Base-by-base conservation (phyloP, 2,797 vertebrate species). In the Leptatherina wallacei region DNA sequence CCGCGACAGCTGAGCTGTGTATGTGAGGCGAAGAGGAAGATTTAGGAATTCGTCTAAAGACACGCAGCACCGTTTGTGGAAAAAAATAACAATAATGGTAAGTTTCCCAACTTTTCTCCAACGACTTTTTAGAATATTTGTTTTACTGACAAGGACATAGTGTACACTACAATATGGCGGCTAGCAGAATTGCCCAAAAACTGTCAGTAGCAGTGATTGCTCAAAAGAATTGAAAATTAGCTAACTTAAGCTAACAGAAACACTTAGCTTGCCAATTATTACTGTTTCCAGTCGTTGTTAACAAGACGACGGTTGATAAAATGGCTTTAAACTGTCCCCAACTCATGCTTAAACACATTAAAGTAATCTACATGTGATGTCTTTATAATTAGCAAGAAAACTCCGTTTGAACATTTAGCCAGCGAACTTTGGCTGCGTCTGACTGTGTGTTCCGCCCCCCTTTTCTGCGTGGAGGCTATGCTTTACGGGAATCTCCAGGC, bases 31-130 rank as follows among this genome's bases (percentile, higher is more conserved):
- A 75, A 52, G 71, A 52, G 78, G 83, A 89, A 89, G 82, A 87
- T 91, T 92, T 85, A 71, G 87, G 88, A 87, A 85, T 89, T 83
- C 84, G 87, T 85, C 86, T 89, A 85, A 81, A 85, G 88, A 92
- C 80, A 88, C 85, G 62, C 42, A 73, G 75, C 82, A 76, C 13
- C 84, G 87, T 75, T 84, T 78, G 75, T 63, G 66, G 36, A 38
- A 71, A 77, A 82, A 85, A n/a, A 70, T 24, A 29, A 20, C 18
- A 44, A 44, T 40, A 71, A 92, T 92, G 93, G 94, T 92, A 68
- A 92, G 92, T 90, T 30, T 13, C 6, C 35, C 5, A 59, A 63
- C 32, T 30, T 22, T 51, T 67, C 51, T 3, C 20, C 1, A 10
- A 20, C 5, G 2, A 0, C 0, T 51, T 71, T 16, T 36, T 3